phyloP scores from a whole-genome alignment of 2,888 invertebrate species.

The Lasioglossum zephyrum region DNA sequence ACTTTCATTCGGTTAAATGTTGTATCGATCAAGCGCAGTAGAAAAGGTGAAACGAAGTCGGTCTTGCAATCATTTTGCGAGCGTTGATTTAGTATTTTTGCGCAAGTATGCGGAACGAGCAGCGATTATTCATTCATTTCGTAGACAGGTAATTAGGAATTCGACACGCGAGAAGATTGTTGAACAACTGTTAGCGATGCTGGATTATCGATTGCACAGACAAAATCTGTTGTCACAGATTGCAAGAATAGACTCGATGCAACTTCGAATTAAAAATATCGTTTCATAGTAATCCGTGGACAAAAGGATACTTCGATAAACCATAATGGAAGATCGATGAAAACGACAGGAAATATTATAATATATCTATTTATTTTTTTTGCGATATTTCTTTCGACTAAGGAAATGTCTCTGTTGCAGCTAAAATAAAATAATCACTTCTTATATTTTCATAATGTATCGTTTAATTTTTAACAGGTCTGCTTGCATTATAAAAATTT shows the following conservation, averaged over 20 bases:
- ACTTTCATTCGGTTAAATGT: too few relatives aligned
- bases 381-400: too few relatives aligned
- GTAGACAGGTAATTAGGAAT: constrained; percentile 17
- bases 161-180: background rate
- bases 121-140: background rate
- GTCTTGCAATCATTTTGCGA: too few relatives aligned
- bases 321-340: too few relatives aligned
- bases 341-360: too few relatives aligned
- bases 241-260: background rate
- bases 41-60: too few relatives aligned
- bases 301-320: background rate
- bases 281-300: background rate
- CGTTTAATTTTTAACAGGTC: background rate
- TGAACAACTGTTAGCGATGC: background rate
- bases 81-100: background rate
- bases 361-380: too few relatives aligned
- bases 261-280: background rate
- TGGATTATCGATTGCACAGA: background rate
- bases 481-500: background rate
- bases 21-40: too few relatives aligned
- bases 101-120: background rate
- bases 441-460: too few relatives aligned
- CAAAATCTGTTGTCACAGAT: background rate
- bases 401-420: too few relatives aligned
- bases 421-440: too few relatives aligned